Percentiles rank a stretch among this genome's conserved stretches.
Conservation (phyloP, 1,140 invertebrate genomes). For the Pseudomyrmex flavicornis region DNA sequence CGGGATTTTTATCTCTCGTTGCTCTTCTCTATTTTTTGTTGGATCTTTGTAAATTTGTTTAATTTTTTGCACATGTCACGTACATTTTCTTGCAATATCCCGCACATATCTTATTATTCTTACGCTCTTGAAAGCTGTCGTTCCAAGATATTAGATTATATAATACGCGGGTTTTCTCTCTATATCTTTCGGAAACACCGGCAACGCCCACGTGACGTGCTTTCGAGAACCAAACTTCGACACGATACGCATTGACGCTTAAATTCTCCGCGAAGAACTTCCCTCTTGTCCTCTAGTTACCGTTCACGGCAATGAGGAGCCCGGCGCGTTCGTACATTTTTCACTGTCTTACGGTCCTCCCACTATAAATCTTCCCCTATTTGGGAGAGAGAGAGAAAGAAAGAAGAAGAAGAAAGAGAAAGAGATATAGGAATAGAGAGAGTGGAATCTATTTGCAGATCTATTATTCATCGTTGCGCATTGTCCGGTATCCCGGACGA, state of each 20-base stretch:
- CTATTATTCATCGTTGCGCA: conserved; percentile 69
- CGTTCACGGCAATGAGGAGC: conserved; percentile 51
- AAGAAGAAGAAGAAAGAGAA: not conserved
- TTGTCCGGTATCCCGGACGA: conserved; percentile 59
- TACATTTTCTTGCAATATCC: not conserved
- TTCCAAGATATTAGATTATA: conserved; percentile 20
- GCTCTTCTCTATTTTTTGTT: not conserved
- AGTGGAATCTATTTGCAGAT: conserved; percentile 61
- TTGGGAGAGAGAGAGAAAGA: conserved; percentile 34
- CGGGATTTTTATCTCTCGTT: not conserved
- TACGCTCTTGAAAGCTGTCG: not conserved
- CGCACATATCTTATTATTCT: not conserved
- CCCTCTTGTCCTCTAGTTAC: conserved; percentile 49
- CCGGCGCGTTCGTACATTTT: conserved; percentile 55
- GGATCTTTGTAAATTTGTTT: not conserved
- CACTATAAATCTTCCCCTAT: conserved; percentile 50
- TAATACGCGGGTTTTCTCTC: not conserved
- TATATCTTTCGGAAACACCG: conserved; percentile 21
- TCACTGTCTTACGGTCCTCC: conserved; percentile 58
- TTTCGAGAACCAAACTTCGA: conserved; percentile 46
- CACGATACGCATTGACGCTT: conserved; percentile 44
- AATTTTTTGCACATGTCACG: not conserved
- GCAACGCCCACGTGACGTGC: conserved; percentile 9
- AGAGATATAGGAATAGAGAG: not conserved
- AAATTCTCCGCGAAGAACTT: conserved; percentile 41